Base-by-base conservation (phyloP, 2,888 invertebrate genomes). In the Zhengitettix transpicula region DNA sequence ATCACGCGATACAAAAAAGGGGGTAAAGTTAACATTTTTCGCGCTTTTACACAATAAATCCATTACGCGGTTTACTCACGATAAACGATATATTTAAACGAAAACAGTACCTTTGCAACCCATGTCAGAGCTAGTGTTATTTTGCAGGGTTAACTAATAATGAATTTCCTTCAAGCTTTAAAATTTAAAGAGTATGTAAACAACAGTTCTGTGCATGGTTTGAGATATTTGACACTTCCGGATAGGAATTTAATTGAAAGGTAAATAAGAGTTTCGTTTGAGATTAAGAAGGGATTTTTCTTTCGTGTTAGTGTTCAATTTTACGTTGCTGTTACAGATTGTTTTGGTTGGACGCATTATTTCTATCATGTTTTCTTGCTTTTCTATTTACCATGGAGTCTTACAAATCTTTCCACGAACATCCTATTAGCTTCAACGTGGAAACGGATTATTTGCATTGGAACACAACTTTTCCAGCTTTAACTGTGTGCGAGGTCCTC, bases 371-470 rank as follows among this genome's bases (percentile, higher is more conserved):
- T 77, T 76, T 79, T 58, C 84, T 83, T 1, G 84, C 86, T 0
- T 78, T 77, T 1, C 65, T 79, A 9, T 74, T 87, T 57, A 83
- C 87, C 62, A 70, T 72, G 9, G 77, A 82, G 0, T 82, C 83
- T 16, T 79, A 82, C 75, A 73, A 78, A 1, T 76, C 78, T 9
- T 87, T 82, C 69, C 73, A 81, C 61, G 76, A 79, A 58, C 83
- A 81, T 69, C 84, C 87, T 1, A 84, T 88, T 52, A 87, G 85
- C 69, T 87, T 88, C 68, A 87, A 84, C 0, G 80, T 83, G 8
- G 88, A 88, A 65, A 86, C 87, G 0, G 81, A 79, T 0, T 87
- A 85, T 70, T 75, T 81, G 0, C 78, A 84, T 60, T 88, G 87
- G 86, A 74, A 84, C 64, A 85, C 86, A 0, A 76, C 81, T 60